Evolutionary conservation across 1,140 invertebrate species (phyloP).

Genomic region (Tachypleus tridentatus): DNA sequence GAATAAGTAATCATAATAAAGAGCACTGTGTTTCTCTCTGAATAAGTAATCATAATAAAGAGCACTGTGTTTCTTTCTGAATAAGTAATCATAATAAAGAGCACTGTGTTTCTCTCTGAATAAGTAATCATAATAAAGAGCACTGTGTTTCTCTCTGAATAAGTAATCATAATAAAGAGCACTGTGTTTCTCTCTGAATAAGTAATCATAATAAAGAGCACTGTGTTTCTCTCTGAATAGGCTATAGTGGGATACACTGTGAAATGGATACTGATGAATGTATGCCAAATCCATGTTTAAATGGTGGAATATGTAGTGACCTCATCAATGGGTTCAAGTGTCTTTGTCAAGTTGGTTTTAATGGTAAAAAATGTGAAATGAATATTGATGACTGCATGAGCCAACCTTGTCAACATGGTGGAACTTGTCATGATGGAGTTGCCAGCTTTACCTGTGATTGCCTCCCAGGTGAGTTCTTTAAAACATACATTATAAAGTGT

Average conservation of each 20-base stretch:
- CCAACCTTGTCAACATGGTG: constrained; percentile 67
- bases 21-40: no score
- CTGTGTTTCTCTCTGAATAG: constrained; percentile 35
- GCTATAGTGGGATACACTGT: constrained; percentile 80
- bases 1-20: constrained; percentile 33
- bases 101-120: no score
- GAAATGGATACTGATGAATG: constrained; percentile 81
- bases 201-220: no score
- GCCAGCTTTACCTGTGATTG: constrained; percentile 75
- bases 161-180: constrained; percentile 32
- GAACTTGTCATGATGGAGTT: constrained; percentile 65
- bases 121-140: constrained; percentile 34
- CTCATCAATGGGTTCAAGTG: constrained; percentile 25
- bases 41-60: constrained; percentile 33
- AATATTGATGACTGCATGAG: constrained; percentile 77
- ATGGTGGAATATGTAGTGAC: constrained; percentile 43
- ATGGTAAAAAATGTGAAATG: constrained; percentile 70
- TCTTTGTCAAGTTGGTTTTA: constrained; percentile 47
- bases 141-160: constrained; percentile 6
- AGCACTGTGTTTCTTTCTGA: no score
- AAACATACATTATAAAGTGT: no score
- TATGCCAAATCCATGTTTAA: constrained; percentile 62
- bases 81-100: constrained; percentile 33
- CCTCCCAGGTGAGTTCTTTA: constrained; percentile 38
- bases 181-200: no score